A percentile compares a stretch with the other conserved stretches of the same genome.
Conservation (phyloP, 2,888 invertebrate species). For the Drosophila emarginata region DNA sequence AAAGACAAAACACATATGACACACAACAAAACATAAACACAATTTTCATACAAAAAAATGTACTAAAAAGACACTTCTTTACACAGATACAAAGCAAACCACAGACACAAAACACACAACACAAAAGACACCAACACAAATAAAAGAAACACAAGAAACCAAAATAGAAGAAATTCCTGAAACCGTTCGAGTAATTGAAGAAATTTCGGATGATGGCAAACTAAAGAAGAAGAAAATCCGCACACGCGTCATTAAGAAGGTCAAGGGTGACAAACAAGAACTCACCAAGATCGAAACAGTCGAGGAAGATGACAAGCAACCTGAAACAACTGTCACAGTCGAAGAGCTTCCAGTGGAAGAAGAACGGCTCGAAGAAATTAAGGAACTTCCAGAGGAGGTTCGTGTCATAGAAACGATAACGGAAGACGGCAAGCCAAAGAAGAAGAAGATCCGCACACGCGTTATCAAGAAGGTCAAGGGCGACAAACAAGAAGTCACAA, state of each 20-base stretch:
- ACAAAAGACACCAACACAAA: constrained; percentile 81
- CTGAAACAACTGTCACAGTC: constrained; percentile 48
- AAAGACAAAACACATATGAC: constrained; percentile 76
- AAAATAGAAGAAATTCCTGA: constrained; percentile 56
- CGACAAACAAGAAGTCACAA: constrained; percentile 57
- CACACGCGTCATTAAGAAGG: constrained; percentile 52
- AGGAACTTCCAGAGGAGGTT: constrained; percentile 55
- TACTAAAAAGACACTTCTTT: constrained; percentile 69
- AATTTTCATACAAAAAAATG: constrained; percentile 52
- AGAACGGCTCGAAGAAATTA: constrained; percentile 33
- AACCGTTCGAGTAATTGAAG: constrained; percentile 43
- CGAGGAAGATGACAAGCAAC: constrained; percentile 50
- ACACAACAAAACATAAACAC: constrained; percentile 72
- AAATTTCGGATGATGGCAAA: constrained; percentile 45
- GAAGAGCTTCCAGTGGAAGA: constrained; percentile 41
- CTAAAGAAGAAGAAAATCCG: constrained; percentile 42
- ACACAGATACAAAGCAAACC: constrained; percentile 79
- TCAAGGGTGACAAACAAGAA: constrained; percentile 52
- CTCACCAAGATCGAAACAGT: constrained; percentile 58
- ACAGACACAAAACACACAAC: constrained; percentile 82
- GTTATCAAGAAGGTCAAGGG: constrained; percentile 56
- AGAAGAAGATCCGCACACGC: constrained; percentile 56
- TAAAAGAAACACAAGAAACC: constrained; percentile 52
- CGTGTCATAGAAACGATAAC: constrained; percentile 43
- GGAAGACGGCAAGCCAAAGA: constrained; percentile 53